Conservation (phyloP, 1,140 invertebrate species). For the Aphaenogaster ashmeadi region DNA sequence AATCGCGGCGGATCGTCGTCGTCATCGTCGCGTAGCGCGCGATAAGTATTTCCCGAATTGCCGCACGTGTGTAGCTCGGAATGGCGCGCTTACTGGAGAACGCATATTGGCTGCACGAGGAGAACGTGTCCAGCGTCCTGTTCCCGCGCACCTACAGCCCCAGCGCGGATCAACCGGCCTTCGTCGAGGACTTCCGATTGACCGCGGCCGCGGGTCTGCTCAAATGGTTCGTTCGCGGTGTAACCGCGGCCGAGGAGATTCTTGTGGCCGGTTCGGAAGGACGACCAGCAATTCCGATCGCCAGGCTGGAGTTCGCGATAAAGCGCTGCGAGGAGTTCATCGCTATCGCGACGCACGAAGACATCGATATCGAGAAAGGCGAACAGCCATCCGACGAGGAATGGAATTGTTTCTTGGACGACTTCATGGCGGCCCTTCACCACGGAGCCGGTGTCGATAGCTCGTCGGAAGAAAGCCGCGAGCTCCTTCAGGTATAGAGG, state of each 20-base stretch:
- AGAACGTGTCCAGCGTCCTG: constrained; percentile 87
- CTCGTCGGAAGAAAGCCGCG: constrained; percentile 36
- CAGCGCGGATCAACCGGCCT: constrained; percentile 86
- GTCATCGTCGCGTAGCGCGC: not conserved
- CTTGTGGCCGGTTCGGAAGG: not conserved
- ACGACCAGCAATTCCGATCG: constrained; percentile 82
- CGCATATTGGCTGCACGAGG: constrained; percentile 88
- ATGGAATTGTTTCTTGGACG: constrained; percentile 92
- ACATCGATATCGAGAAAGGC: constrained; percentile 86
- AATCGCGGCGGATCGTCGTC: constrained; percentile 10
- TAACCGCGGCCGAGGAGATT: constrained; percentile 74
- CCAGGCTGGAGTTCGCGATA: constrained; percentile 87
- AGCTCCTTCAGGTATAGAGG: constrained; percentile 64
- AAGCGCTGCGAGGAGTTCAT: constrained; percentile 88
- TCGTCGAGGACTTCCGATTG: constrained; percentile 89
- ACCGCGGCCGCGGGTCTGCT: constrained; percentile 89
- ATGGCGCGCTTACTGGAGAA: constrained; percentile 89
- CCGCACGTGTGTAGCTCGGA: constrained; percentile 84
- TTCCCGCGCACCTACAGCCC: constrained; percentile 90
- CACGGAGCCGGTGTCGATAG: constrained; percentile 77
- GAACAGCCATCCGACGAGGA: constrained; percentile 85
- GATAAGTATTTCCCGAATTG: constrained; percentile 30
- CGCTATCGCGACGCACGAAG: constrained; percentile 86
- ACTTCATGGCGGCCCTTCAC: constrained; percentile 87
- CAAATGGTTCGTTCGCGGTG: constrained; percentile 86